Percentiles rank a stretch among this genome's conserved stretches.
phyloP scores from a whole-genome alignment of 2,797 vertebrate genomes.

The Sebastiscus tertius region DNA sequence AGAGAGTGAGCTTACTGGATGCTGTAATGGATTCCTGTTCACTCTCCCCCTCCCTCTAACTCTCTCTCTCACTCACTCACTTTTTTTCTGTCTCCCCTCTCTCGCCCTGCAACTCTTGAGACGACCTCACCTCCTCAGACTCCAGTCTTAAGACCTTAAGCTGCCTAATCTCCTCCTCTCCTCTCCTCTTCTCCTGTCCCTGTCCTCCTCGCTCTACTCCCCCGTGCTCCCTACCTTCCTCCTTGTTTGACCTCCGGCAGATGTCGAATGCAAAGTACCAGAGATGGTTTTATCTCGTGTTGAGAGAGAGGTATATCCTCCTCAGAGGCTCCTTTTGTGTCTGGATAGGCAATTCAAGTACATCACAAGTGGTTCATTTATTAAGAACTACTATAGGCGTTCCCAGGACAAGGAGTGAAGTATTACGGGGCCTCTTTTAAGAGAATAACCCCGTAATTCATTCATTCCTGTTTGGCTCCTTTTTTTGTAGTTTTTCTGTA shows the following conservation, averaged over 20 bases:
- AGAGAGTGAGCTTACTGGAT: conserved; percentile 58
- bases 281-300: conserved; percentile 25
- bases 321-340: conserved; percentile 44
- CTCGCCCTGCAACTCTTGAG: conserved; percentile 22
- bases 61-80: not conserved
- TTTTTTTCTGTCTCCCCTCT: not conserved
- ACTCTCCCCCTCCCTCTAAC: not conserved
- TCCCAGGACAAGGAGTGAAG: conserved; percentile 46
- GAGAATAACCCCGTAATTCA: conserved; percentile 43
- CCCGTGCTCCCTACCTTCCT: not conserved
- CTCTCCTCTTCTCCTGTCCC: conserved; percentile 17
- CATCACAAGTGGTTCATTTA: conserved; percentile 52
- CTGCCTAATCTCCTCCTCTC: conserved; percentile 55
- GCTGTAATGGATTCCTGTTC: conserved; percentile 66
- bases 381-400: conserved; percentile 25
- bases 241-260: conserved; percentile 43
- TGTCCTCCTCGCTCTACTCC: not conserved
- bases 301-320: conserved; percentile 24
- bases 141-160: conserved; percentile 55
- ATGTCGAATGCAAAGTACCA: conserved; percentile 40
- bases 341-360: conserved; percentile 40
- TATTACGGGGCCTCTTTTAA: conserved; percentile 41
- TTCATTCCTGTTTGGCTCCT: conserved; percentile 34
- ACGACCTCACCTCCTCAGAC: conserved; percentile 57
- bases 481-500: conserved; percentile 12